These are phyloP conservation scores for Telmatochromis sp. DNA, from an alignment of 2,113 vertebrate species.

Conservation along the genomic window DNA sequence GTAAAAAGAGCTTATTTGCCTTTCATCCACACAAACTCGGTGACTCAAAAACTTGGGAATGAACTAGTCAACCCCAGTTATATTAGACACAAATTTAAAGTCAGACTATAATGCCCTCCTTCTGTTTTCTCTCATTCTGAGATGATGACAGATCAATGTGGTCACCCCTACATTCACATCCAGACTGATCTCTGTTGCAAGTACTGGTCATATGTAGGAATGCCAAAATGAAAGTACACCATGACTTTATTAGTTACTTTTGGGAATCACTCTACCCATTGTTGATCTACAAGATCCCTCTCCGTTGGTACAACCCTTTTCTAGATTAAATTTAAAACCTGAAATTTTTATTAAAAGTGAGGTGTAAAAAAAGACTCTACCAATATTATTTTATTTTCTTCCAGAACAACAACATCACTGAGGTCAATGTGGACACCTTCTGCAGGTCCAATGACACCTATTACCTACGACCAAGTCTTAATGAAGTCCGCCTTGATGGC, in stretches of 20 bases:
- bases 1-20: not conserved
- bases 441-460: conserved; percentile 86
- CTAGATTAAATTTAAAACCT: not conserved
- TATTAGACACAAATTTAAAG: not conserved
- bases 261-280: not conserved
- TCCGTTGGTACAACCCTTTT: not conserved
- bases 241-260: not conserved
- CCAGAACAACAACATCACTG: conserved; percentile 94
- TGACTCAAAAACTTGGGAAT: not conserved
- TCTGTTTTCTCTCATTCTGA: not conserved
- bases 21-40: not conserved
- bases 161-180: not conserved
- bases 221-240: not conserved
- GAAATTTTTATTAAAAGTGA: not conserved
- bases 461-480: conserved; percentile 82
- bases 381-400: not conserved
- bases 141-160: not conserved
- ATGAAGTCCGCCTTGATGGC: conserved; percentile 88
- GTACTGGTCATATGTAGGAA: not conserved
- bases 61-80: not conserved
- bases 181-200: not conserved
- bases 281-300: not conserved
- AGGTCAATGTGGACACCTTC: conserved; percentile 85
- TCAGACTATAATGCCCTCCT: not conserved
- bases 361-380: not conserved